Conservation (phyloP, 2,888 invertebrate genomes). For the Hesperia comma region DNA sequence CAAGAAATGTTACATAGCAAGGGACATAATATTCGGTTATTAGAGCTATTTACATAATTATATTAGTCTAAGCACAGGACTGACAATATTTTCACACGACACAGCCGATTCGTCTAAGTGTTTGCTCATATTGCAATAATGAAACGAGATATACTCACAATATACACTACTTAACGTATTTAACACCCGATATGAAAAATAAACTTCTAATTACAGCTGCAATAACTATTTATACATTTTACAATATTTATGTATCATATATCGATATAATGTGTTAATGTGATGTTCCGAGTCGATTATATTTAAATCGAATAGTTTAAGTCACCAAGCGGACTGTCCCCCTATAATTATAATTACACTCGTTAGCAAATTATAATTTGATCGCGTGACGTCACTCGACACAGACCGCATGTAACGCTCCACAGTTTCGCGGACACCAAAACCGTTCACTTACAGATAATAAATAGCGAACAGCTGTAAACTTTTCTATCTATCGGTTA, state of each 20-base stretch:
- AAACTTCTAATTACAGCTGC: slow-evolving; percentile 84
- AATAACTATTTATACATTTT: slow-evolving; percentile 84
- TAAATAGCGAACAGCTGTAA: slow-evolving; percentile 73
- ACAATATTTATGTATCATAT: slow-evolving; percentile 65
- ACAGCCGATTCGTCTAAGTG: slow-evolving; percentile 81
- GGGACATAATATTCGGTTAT: slow-evolving; percentile 43
- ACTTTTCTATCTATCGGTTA: slow-evolving; percentile 43
- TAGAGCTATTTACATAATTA: slow-evolving; percentile 69
- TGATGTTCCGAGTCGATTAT: slow-evolving; percentile 63
- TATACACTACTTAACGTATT: slow-evolving; percentile 82
- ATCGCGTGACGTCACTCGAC: slow-evolving; percentile 56
- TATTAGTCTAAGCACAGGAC: slow-evolving; percentile 68
- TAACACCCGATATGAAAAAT: slow-evolving; percentile 84
- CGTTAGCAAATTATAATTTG: slow-evolving; percentile 66
- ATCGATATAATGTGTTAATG: slow-evolving; percentile 55
- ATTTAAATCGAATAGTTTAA: slow-evolving; percentile 66
- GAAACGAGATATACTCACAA: slow-evolving; percentile 72
- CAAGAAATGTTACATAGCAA: slow-evolving; percentile 49
- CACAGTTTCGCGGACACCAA: slow-evolving; percentile 36
- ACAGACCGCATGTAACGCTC: slow-evolving; percentile 50
- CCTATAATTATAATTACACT: slow-evolving; percentile 61
- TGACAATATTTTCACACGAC: slow-evolving; percentile 77
- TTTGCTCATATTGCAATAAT: slow-evolving; percentile 73
- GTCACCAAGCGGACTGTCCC: slow-evolving; percentile 77
- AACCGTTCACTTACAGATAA: slow-evolving; percentile 65